Evolutionary conservation across 2,113 vertebrate species (phyloP).

Genomic region (Petroica traversi): DNA sequence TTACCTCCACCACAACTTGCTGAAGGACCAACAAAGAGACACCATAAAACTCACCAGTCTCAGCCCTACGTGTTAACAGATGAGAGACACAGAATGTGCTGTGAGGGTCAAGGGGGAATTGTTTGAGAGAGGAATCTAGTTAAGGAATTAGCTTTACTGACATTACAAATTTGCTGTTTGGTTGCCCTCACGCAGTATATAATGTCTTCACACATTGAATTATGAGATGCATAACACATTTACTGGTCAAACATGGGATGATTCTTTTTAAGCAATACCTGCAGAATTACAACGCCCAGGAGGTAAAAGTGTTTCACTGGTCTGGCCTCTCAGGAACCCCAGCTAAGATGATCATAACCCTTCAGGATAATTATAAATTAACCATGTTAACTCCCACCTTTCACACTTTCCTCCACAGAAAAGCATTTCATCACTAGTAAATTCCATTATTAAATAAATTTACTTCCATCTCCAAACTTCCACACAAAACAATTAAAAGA

Average conservation of each 20-base stretch:
- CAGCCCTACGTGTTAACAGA: rapidly evolving
- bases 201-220: background rate
- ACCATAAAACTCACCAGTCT: background rate
- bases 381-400: background rate
- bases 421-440: background rate
- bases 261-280: background rate
- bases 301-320: background rate
- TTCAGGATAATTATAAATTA: slow-evolving; percentile 34
- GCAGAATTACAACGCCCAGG: background rate
- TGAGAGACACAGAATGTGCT: background rate
- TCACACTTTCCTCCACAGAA: background rate
- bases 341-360: background rate
- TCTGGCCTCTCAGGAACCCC: background rate
- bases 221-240: background rate
- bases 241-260: background rate
- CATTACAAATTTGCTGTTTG: background rate
- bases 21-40: background rate
- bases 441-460: background rate
- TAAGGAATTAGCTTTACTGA: background rate
- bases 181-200: background rate
- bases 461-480: background rate
- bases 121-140: background rate
- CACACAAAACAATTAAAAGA: background rate
- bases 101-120: background rate
- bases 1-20: background rate